Conservation (phyloP, 2,797 vertebrate genomes). For the Momotus momota region DNA sequence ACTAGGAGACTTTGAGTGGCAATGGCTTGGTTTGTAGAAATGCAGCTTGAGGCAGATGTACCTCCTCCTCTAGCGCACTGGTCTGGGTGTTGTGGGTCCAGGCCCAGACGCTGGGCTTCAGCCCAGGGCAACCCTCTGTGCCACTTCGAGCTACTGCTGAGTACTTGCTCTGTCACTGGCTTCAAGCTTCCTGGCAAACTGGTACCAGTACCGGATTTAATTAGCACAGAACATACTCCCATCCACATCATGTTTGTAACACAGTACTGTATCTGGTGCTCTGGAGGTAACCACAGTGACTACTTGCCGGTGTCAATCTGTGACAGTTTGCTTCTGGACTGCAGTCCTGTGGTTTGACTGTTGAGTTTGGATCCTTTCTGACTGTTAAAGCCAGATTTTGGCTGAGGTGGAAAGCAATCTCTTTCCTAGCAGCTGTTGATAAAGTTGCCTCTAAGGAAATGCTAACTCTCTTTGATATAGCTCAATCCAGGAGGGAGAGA, state of each 20-base stretch:
- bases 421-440: background rate
- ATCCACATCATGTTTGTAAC: rapidly evolving
- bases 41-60: background rate
- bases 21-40: background rate
- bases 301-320: background rate
- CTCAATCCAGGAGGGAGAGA: background rate
- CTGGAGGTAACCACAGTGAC: background rate
- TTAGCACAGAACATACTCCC: background rate
- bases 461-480: background rate
- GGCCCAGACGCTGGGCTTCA: background rate
- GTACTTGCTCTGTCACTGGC: background rate
- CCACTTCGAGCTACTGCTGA: background rate
- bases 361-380: background rate
- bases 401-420: background rate
- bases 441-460: background rate
- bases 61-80: background rate
- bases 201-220: background rate
- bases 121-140: background rate
- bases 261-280: background rate
- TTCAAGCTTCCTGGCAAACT: background rate
- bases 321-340: background rate
- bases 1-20: background rate
- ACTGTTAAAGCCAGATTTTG: background rate
- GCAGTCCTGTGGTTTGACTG: background rate
- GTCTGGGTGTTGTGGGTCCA: rapidly evolving